Evolutionary conservation across 2,888 invertebrate species (phyloP), one percentile per base, ranked within the genome.

Genomic region (Watsonalla binaria): DNA sequence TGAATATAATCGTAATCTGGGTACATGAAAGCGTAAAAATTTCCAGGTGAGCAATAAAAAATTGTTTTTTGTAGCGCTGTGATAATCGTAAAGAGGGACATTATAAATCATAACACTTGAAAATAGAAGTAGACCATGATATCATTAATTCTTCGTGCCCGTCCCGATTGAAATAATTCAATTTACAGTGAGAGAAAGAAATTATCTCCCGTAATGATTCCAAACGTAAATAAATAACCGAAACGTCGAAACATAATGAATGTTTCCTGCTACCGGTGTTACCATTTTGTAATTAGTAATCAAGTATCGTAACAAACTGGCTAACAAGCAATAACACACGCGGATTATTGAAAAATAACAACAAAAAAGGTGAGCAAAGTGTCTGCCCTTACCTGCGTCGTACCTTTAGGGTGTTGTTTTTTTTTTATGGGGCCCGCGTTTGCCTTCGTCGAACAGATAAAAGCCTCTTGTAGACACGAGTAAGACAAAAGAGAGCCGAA

Each of bases 241-340:
- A 65, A 60, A 61, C 56, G 49, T 54, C 47, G 51, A 58, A 52
- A 46, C 46, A 59, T 65, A 78, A 75, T 73, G 58, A 74, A 75
- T 63, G 69, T 76, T 77, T 80, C 74, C 79, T 74, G 81, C 83
- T 78, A 79, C 86, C 67, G 80, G 78, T 78, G 69, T 79, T 79
- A 69, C 78, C 70, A 66, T 68, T 70, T 66, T 71, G 78, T 84
- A 86, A 88, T 89, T 85, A 86, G 81, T 79, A 69, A 72, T 67
- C 72, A 72, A 63, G 63, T 68, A 73, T 80, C 79, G 74, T 78
- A 78, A 87, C 85, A 86, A 81, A 84, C 81, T 74, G 66, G 76
- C 72, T 81, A 82, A 87, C 86, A 86, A 83, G 84, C 83, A 72
- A 83, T 87, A 87, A 86, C 88, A 87, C 83, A 84, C 78, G 86